Evolutionary conservation across 2,797 vertebrate species (phyloP).

Genomic region (Prunella strophiata): DNA sequence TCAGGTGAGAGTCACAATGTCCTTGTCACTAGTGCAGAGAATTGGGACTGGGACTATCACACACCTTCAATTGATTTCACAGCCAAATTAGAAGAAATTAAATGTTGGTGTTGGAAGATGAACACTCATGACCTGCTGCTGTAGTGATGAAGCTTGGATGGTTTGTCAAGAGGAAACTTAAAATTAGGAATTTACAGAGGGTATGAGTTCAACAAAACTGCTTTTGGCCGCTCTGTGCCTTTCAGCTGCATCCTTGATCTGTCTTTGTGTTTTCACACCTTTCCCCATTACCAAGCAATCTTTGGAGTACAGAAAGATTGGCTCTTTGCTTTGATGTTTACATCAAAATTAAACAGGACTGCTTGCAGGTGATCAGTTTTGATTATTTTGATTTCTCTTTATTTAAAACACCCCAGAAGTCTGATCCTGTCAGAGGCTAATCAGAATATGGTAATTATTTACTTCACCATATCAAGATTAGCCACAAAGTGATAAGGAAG

Average conservation of each 20-base stretch:
- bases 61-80: background rate
- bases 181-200: background rate
- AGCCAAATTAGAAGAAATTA: background rate
- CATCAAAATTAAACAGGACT: background rate
- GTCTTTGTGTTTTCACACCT: background rate
- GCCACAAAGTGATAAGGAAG: background rate
- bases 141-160: background rate
- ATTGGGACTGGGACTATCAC: background rate
- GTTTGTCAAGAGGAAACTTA: background rate
- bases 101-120: background rate
- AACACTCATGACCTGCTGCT: background rate
- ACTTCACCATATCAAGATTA: background rate
- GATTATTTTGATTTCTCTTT: background rate
- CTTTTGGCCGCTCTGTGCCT: background rate
- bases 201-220: background rate
- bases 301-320: background rate
- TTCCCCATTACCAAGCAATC: background rate
- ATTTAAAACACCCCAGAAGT: background rate
- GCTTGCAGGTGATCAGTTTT: background rate
- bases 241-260: background rate
- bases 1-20: background rate
- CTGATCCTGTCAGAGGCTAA: background rate
- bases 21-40: too few species aligned
- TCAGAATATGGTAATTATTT: background rate
- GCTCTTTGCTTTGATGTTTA: background rate